Base-by-base conservation (phyloP, 2,113 vertebrate genomes). In the Salminus brasiliensis region DNA sequence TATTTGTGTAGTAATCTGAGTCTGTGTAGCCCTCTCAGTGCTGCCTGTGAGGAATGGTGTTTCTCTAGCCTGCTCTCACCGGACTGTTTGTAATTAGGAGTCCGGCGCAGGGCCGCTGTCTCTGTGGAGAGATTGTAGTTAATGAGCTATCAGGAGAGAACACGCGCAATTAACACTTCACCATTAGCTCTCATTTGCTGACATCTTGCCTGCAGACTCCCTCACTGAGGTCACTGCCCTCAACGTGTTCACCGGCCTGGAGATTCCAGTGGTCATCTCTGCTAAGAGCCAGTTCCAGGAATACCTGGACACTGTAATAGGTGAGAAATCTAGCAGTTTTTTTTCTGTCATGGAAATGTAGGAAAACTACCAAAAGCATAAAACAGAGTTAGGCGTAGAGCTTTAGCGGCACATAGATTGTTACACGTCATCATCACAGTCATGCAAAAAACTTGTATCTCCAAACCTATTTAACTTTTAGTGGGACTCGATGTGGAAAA, bases 261-360 rank as follows among this genome's bases (percentile, higher is more conserved):
- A 98, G 84, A 88, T 97, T 81, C 97, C 97, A n/a, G 73, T 99
- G 18, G 81, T 99, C 30, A 93, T 99, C 83, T 94, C 92, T 47
- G 92, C 90, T 78, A 90, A 91, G 76, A 81, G 29, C 65, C 88
- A 86, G 36, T 95, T 96, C 72, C 93, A 95, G 70, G 95, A 89
- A 84, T 93, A 88, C 84, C 86, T 98, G 12, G 96, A 98, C 73
- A 88, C 94, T 0, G 95, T 95, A 85, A 94, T 99, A 85, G 97
- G 98, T 99, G 88, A 82, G 95, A 80, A 34, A 36, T 45, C 63
- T 21, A 45, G 25, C n/a, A n/a, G n/a, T n/a, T n/a, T n/a, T n/a
- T n/a, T n/a, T n/a, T n/a, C n/a, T n/a, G n/a, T n/a, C n/a, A n/a
- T n/a, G n/a, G n/a, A n/a, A n/a, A n/a, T n/a, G n/a, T n/a, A n/a